phyloP scores from a whole-genome alignment of 2,113 vertebrate species.

The Vidua chalybeata region DNA sequence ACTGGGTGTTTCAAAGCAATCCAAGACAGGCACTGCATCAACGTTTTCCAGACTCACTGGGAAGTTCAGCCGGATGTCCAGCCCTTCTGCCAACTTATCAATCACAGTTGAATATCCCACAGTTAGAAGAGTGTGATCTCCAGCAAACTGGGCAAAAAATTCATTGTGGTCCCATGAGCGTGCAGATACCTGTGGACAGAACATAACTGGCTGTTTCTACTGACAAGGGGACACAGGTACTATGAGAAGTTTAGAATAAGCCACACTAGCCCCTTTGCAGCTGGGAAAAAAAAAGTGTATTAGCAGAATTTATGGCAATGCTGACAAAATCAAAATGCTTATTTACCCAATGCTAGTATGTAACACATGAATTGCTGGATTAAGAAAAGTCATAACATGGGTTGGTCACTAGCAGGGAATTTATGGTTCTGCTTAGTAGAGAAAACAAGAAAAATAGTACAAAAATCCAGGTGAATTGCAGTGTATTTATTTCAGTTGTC shows the following conservation, averaged over 20 bases:
- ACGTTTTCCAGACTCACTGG: slow-evolving; percentile 76
- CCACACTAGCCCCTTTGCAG: not conserved
- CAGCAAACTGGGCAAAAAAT: slow-evolving; percentile 98
- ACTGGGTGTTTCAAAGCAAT: not conserved
- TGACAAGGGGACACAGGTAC: not conserved
- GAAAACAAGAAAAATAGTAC: not conserved
- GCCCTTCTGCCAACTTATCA: slow-evolving; percentile 85
- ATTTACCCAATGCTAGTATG: not conserved
- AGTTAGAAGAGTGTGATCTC: slow-evolving; percentile 91
- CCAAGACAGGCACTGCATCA: not conserved
- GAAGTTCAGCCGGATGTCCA: slow-evolving; percentile 87
- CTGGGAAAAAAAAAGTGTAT: not conserved
- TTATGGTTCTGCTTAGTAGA: not conserved
- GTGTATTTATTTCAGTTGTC: not conserved
- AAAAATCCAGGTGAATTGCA: not conserved
- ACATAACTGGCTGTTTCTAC: not conserved
- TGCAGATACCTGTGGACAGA: slow-evolving; percentile 85
- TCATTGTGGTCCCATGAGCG: slow-evolving; percentile 99
- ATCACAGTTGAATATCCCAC: slow-evolving; percentile 87
- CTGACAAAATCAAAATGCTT: not conserved
- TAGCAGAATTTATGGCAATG: not conserved
- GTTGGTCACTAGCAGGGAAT: not conserved
- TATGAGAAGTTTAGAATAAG: not conserved
- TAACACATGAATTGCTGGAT: not conserved
- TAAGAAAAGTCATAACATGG: not conserved